Percentiles rank a stretch among this genome's conserved stretches.
These are phyloP conservation scores for Strix occidentalis DNA, from an alignment of 2,797 vertebrate species.

Conservation along the genomic window DNA sequence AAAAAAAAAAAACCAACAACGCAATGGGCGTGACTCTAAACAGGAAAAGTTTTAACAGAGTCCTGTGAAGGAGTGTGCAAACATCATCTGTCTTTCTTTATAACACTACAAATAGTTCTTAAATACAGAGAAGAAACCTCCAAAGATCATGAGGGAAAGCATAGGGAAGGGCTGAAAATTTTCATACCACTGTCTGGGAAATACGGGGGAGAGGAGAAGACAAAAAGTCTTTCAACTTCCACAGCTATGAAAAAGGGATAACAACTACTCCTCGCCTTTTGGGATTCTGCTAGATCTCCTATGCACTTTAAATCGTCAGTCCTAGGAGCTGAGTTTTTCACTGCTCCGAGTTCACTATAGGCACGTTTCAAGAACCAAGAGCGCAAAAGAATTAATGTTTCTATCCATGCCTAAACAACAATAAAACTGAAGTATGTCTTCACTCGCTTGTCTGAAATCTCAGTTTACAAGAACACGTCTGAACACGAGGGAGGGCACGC, in stretches of 20 bases:
- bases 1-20: neutral
- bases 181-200: neutral
- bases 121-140: slow-evolving; percentile 31
- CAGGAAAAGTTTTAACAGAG: neutral
- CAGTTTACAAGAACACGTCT: neutral
- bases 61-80: slow-evolving; percentile 10
- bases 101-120: slow-evolving; percentile 51
- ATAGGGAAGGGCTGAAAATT: slow-evolving; percentile 52
- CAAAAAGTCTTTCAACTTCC: neutral
- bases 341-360: slow-evolving; percentile 58
- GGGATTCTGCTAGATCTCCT: slow-evolving; percentile 55
- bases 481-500: rapidly evolving
- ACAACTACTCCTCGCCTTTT: slow-evolving; percentile 4
- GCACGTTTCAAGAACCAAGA: slow-evolving; percentile 67
- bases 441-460: slow-evolving; percentile 65
- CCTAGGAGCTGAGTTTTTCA: slow-evolving; percentile 46
- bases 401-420: slow-evolving; percentile 80
- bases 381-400: slow-evolving; percentile 76
- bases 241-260: neutral
- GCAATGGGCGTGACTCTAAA: neutral
- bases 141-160: slow-evolving; percentile 34
- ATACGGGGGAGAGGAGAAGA: neutral
- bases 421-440: slow-evolving; percentile 81
- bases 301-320: slow-evolving; percentile 55
- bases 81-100: neutral